Evolutionary conservation across 2,888 invertebrate genomes (phyloP).

Genomic region (Hipparchia semele): DNA sequence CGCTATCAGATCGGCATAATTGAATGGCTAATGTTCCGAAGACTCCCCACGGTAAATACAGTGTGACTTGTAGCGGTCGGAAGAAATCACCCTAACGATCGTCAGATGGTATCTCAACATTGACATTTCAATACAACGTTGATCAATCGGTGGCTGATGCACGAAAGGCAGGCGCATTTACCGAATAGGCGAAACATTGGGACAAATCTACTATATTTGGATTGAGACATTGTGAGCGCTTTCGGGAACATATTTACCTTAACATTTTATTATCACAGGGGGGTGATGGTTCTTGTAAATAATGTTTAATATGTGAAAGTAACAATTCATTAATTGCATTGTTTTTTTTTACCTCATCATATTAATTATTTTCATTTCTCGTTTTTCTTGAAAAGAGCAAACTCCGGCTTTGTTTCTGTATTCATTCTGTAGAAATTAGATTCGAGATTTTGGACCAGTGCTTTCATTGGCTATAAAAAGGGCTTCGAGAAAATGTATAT

Average conservation of each 20-base stretch:
- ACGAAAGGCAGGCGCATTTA: constrained; percentile 13
- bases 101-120: constrained; percentile 68
- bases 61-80: constrained; percentile 54
- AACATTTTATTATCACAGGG: not conserved
- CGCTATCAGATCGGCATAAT: constrained; percentile 76
- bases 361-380: not conserved
- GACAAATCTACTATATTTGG: constrained; percentile 20
- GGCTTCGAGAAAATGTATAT: not conserved
- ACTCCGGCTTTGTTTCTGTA: not conserved
- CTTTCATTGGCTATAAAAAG: not conserved
- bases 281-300: not conserved
- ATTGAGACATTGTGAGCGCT: constrained; percentile 8
- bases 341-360: not conserved
- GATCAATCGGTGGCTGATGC: constrained; percentile 59
- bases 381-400: not conserved
- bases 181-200: constrained; percentile 19
- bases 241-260: not conserved
- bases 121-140: constrained; percentile 81
- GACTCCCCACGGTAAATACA: constrained; percentile 53
- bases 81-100: constrained; percentile 69
- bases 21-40: constrained; percentile 72
- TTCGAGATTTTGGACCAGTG: not conserved
- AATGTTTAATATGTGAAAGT: not conserved
- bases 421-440: not conserved
- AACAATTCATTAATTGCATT: not conserved